Percentiles rank a stretch among this genome's conserved stretches.
These are phyloP conservation scores for Premnoplex brunnescens DNA, from an alignment of 2,797 vertebrate genomes.

Conservation along the genomic window DNA sequence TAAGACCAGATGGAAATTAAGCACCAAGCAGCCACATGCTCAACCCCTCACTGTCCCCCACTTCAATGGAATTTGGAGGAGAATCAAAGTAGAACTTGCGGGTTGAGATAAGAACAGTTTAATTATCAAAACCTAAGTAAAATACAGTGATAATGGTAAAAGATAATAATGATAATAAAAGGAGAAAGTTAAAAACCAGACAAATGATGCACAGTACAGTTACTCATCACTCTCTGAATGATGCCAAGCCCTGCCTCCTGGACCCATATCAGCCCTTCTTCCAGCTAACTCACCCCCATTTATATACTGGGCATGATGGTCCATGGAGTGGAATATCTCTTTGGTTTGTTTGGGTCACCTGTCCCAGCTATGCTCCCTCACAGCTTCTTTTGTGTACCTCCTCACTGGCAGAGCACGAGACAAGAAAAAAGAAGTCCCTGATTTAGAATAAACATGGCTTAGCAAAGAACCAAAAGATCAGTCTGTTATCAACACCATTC, in stretches of 20 bases:
- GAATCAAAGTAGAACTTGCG: not conserved
- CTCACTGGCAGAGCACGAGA: not conserved
- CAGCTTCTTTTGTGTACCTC: not conserved
- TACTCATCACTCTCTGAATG: not conserved
- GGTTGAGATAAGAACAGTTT: not conserved
- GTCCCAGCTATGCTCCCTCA: not conserved
- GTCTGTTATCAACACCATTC: not conserved
- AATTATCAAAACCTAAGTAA: not conserved
- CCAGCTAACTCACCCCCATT: not conserved
- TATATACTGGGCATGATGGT: not conserved
- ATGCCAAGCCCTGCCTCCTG: not conserved
- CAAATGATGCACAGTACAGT: not conserved
- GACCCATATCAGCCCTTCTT: fast-evolving
- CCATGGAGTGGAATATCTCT: not conserved
- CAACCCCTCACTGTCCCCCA: not conserved
- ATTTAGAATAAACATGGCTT: not conserved
- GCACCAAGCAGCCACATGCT: fast-evolving
- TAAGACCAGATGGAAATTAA: not conserved
- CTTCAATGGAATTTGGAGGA: not conserved
- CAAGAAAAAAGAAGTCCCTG: not conserved
- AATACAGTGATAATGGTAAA: not conserved
- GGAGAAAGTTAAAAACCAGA: not conserved
- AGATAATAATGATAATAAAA: not conserved
- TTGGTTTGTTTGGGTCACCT: not conserved
- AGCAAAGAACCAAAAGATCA: not conserved